These are phyloP conservation scores for Abrostola triplasia DNA, from an alignment of 2,888 invertebrate genomes.

Conservation along the genomic window DNA sequence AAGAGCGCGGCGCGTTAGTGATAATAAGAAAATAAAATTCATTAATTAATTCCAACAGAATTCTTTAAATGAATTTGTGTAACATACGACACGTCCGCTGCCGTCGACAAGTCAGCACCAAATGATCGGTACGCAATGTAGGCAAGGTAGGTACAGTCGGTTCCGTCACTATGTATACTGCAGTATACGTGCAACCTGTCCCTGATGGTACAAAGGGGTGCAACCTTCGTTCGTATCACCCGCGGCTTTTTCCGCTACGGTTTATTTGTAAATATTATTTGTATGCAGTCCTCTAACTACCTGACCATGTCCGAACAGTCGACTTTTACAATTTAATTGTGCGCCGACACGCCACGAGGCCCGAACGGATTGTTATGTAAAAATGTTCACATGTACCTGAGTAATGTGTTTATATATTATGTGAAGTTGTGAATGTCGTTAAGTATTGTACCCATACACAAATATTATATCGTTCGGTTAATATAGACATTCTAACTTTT, in stretches of 20 bases:
- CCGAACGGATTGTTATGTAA: conserved; percentile 53
- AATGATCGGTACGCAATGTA: conserved; percentile 24
- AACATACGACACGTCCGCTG: conserved; percentile 11
- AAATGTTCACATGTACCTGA: conserved; percentile 61
- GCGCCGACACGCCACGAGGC: conserved; percentile 26
- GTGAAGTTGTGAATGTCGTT: conserved; percentile 57
- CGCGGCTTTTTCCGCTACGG: conserved; percentile 74
- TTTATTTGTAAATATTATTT: conserved; percentile 78
- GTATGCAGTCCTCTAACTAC: conserved; percentile 58
- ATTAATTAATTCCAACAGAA: background rate
- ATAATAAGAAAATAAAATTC: background rate
- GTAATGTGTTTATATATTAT: conserved; percentile 60
- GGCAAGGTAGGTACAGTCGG: conserved; percentile 28
- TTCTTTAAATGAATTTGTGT: no score
- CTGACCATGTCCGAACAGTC: conserved; percentile 36
- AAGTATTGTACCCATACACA: conserved; percentile 56
- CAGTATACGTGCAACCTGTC: conserved; percentile 69
- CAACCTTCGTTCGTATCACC: conserved; percentile 74
- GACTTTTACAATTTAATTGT: conserved; percentile 44
- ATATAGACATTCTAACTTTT: conserved; percentile 58
- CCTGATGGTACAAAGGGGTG: conserved; percentile 80
- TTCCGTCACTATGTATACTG: conserved; percentile 64
- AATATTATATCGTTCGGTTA: conserved; percentile 53
- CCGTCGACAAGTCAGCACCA: conserved; percentile 24
- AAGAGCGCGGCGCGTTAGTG: conserved; percentile 6